Conservation (phyloP, 2,888 invertebrate species). For the Dysmachus trigonus region DNA sequence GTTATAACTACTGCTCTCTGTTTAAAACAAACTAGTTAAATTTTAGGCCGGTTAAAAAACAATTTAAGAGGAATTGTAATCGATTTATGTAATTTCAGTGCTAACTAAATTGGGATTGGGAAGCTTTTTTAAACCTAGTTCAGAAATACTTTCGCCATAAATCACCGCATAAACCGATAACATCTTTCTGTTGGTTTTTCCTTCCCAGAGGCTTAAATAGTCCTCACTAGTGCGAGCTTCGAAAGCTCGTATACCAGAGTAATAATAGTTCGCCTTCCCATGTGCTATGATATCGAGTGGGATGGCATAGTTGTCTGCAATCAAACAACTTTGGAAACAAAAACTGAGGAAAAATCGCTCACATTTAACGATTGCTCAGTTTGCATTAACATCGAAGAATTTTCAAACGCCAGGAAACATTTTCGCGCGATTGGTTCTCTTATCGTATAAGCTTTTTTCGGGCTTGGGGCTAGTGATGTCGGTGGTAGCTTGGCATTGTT, state of each 20-base stretch:
- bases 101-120: background rate
- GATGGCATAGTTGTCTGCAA: background rate
- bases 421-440: slow-evolving; percentile 15
- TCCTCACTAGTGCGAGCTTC: background rate
- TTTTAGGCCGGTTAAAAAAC: too few relatives aligned
- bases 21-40: too few relatives aligned
- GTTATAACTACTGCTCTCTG: too few relatives aligned
- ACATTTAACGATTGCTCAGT: background rate
- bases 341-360: too few relatives aligned
- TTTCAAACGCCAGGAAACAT: background rate
- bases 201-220: background rate
- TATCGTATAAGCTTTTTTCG: background rate
- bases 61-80: too few relatives aligned
- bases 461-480: background rate
- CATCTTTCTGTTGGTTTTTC: background rate
- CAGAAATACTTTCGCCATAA: background rate
- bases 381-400: background rate
- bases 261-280: background rate
- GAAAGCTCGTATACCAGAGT: background rate
- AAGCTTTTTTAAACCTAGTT: background rate
- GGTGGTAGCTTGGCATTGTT: background rate
- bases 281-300: background rate
- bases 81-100: background rate
- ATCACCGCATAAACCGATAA: background rate
- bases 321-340: background rate